Conservation (phyloP, 2,113 vertebrate genomes). For the Cathartes aura region DNA sequence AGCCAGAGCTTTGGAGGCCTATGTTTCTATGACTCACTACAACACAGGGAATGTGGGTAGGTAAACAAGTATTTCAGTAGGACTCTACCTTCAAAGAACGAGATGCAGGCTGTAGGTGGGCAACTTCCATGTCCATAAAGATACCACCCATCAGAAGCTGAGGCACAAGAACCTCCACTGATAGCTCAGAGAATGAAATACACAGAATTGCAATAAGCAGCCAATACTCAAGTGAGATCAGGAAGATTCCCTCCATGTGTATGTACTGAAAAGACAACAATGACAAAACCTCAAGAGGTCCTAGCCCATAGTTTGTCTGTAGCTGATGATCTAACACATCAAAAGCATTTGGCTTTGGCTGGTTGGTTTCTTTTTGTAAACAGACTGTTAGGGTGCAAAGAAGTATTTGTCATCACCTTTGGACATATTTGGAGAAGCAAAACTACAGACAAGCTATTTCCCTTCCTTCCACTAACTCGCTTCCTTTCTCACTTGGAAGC, state of each 20-base stretch:
- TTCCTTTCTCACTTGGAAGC: neutral
- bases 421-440: neutral
- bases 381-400: neutral
- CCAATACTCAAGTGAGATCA: neutral
- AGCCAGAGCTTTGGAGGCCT: neutral
- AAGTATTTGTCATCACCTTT: neutral
- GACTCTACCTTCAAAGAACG: neutral
- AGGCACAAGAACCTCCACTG: neutral
- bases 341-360: neutral
- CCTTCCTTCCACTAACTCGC: neutral
- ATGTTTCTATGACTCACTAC: neutral
- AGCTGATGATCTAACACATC: neutral
- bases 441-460: neutral
- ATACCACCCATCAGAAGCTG: neutral
- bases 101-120: neutral
- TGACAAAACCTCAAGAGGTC: neutral
- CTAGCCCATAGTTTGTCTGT: neutral
- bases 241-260: neutral
- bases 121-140: neutral
- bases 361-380: neutral
- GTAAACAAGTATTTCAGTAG: neutral
- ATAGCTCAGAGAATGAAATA: neutral
- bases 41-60: neutral
- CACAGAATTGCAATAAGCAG: neutral
- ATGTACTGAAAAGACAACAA: neutral